Conservation (phyloP, 2,113 vertebrate genomes). For the Tapirus terrestris region DNA sequence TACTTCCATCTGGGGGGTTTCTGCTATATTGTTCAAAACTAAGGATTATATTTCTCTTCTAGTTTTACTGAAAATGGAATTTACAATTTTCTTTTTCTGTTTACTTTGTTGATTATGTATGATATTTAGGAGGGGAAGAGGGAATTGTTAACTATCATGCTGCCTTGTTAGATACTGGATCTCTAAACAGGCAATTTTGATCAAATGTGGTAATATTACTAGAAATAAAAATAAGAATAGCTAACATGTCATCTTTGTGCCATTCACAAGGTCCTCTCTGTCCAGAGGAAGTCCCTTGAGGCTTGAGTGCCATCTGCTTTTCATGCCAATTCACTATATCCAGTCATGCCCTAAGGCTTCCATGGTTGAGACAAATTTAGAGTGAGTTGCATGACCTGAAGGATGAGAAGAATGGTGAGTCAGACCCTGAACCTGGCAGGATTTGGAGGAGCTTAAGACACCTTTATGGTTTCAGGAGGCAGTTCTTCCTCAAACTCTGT, state of each 20-base stretch:
- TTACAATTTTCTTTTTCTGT: not conserved
- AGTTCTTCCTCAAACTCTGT: not conserved
- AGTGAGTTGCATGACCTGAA: not conserved
- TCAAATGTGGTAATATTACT: slow-evolving; percentile 18
- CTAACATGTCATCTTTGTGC: not conserved
- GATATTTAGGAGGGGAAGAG: not conserved
- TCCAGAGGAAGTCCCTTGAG: not conserved
- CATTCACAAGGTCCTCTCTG: not conserved
- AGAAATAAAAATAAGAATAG: not conserved
- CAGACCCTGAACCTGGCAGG: not conserved
- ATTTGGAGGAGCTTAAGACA: not conserved
- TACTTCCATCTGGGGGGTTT: not conserved
- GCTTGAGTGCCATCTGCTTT: not conserved
- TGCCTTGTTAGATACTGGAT: not conserved
- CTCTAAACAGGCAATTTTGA: not conserved
- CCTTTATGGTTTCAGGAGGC: not conserved
- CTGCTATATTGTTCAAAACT: not conserved
- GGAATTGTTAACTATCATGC: not conserved
- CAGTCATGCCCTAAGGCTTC: not conserved
- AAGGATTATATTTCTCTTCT: not conserved
- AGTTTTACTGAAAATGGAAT: not conserved
- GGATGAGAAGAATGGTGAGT: not conserved
- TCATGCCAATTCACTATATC: not conserved
- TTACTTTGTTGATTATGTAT: not conserved
- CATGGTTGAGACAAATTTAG: not conserved